Percentiles rank a stretch among this genome's conserved stretches.
These are phyloP conservation scores for Seira ritae DNA, from an alignment of 2,888 invertebrate genomes.

Conservation along the genomic window DNA sequence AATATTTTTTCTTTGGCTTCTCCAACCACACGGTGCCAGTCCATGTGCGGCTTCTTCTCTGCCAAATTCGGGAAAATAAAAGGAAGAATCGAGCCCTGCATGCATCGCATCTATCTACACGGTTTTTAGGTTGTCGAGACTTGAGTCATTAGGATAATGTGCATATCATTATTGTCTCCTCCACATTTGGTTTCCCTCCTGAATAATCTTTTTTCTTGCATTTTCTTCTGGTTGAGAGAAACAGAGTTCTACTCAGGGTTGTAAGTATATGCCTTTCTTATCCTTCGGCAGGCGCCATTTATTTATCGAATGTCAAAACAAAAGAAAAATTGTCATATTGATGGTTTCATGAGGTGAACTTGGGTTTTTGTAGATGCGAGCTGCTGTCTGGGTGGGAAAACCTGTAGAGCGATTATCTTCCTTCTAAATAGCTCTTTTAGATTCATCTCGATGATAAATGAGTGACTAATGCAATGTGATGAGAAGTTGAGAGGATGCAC, in stretches of 20 bases:
- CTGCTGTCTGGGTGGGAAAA: not conserved
- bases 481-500: too few relatives aligned
- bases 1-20: too few relatives aligned
- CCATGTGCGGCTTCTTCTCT: not conserved
- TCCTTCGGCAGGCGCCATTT: slow-evolving; percentile 51
- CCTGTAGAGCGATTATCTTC: not conserved
- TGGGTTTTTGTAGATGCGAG: not conserved
- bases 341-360: not conserved
- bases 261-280: slow-evolving; percentile 24
- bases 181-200: not conserved
- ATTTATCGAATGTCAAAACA: slow-evolving; percentile 42
- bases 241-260: not conserved
- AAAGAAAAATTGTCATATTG: not conserved
- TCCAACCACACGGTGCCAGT: not conserved
- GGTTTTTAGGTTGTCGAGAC: slow-evolving; percentile 11
- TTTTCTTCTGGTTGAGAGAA: not conserved
- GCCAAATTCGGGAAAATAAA: too few relatives aligned
- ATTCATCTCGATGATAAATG: not conserved
- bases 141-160: slow-evolving; percentile 32
- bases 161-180: not conserved
- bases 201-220: not conserved
- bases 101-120: not conserved
- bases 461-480: not conserved
- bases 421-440: not conserved
- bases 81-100: too few relatives aligned